These are phyloP conservation scores for Manis crassicaudata DNA, from an alignment of 2,797 vertebrate species.

Conservation along the genomic window DNA sequence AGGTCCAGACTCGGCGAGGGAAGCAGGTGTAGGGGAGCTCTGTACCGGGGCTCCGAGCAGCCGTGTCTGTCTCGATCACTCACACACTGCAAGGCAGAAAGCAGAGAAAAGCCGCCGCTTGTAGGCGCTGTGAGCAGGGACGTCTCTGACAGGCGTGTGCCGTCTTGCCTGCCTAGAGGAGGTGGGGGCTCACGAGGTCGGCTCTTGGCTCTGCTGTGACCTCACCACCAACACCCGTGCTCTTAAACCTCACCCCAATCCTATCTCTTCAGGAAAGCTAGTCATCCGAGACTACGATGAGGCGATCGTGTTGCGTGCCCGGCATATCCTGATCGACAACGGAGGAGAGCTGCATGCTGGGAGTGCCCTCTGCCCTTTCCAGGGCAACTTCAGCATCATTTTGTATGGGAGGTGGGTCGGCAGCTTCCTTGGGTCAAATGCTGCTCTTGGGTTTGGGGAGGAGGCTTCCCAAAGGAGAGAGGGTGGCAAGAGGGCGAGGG, in stretches of 20 bases:
- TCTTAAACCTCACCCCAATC: background rate
- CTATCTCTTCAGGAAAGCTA: constrained; percentile 90
- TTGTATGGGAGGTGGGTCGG: constrained; percentile 92
- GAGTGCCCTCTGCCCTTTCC: constrained; percentile 93
- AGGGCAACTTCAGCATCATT: constrained; percentile 91
- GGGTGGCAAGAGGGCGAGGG: background rate
- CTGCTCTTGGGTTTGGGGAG: background rate
- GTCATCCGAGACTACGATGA: constrained; percentile 91
- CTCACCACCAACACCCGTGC: rapidly evolving
- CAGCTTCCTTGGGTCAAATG: rapidly evolving
- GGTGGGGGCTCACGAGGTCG: background rate
- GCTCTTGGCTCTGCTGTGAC: background rate
- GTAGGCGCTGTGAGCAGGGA: background rate
- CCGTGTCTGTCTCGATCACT: background rate
- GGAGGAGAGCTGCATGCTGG: constrained; percentile 94
- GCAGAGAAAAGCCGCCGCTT: background rate
- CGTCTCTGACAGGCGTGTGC: background rate
- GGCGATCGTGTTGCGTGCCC: constrained; percentile 91
- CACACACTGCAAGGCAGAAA: background rate
- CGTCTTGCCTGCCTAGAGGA: background rate
- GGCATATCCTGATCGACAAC: constrained; percentile 93
- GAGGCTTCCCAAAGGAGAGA: background rate
- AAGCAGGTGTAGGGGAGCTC: background rate
- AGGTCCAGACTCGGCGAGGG: background rate
- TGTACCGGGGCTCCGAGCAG: rapidly evolving